Base-by-base conservation (phyloP, 1,140 invertebrate species). In the Hesperophylax magnus region DNA sequence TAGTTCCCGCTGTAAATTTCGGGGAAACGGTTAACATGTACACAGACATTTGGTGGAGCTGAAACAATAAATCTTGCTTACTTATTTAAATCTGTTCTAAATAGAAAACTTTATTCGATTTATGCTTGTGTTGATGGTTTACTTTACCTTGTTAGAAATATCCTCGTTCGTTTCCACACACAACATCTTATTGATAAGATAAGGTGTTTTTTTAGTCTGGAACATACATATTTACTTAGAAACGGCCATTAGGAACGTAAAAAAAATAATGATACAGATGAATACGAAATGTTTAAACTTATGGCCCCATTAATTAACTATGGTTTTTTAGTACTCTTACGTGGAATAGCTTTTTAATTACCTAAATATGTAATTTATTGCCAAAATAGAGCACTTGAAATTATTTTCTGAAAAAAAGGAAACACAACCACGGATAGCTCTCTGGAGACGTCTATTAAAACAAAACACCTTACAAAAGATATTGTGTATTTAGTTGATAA, bases 91-190 rank as follows among this genome's bases (percentile, higher is more conserved):
- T 27, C 5, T 2, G 27, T 27, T 5, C 27, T 27, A 3, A 54
- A n/a, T 54, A 27, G n/a, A 15, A 7, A 54, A 54, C 53, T 15
- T 54, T 54, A 54, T 3, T 15, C 2, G 3, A 15, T 54, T n/a
- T 15, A 14, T n/a, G 53, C 7, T n/a, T n/a, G n/a, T 54, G 11
- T n/a, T 63, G 14, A 20, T n/a, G 14, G 20, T 3, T n/a, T 63
- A 22, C 14, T 63, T 24, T 65, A 65, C 61, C 61, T 65, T 65
- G 2, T 65, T 8, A 65, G 61, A n/a, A 65, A 65, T 65, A 17
- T 27, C 31, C 24, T 17, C 61, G 22, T 65, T 34, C 24, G 22
- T 65, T n/a, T n/a, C n/a, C n/a, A n/a, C n/a, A n/a, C n/a, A n/a
- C n/a, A n/a, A n/a, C n/a, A n/a, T n/a, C n/a, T n/a, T n/a, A n/a